phyloP scores from a whole-genome alignment of 92 coral and sea anemone species.

The Galaxea fascicularis region DNA sequence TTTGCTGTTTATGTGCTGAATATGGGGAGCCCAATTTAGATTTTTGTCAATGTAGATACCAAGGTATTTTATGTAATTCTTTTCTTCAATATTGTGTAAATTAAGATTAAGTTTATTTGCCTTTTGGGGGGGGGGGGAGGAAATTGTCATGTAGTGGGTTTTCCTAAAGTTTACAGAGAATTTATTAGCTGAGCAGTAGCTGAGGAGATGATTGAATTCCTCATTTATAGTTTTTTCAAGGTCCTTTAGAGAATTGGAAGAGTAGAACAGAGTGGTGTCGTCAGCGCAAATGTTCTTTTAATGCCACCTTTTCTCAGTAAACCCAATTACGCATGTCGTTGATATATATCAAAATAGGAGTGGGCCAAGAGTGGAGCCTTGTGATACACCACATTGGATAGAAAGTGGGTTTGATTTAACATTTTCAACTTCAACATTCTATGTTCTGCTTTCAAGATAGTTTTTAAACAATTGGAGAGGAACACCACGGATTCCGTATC shows the following conservation, averaged over 20 bases:
- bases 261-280: neutral
- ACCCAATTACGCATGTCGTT: slow-evolving; percentile 9
- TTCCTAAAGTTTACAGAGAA: neutral
- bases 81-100: too few relatives aligned
- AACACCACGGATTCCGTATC: neutral
- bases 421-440: neutral
- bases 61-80: too few relatives aligned
- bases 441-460: neutral
- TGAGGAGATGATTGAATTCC: neutral
- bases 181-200: neutral
- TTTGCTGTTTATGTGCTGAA: neutral
- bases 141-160: slow-evolving; percentile 1
- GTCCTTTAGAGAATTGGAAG: neutral
- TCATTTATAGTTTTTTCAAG: neutral
- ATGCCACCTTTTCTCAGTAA: neutral
- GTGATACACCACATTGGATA: neutral
- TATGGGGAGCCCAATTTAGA: too few relatives aligned
- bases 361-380: neutral
- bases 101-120: neutral
- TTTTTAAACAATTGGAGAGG: slow-evolving; percentile 3
- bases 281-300: slow-evolving; percentile 11
- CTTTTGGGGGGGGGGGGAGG: neutral
- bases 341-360: neutral
- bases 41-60: too few relatives aligned
- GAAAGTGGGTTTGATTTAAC: neutral